phyloP scores from a whole-genome alignment of 2,888 invertebrate genomes.

The Synanthedon myopaeformis region DNA sequence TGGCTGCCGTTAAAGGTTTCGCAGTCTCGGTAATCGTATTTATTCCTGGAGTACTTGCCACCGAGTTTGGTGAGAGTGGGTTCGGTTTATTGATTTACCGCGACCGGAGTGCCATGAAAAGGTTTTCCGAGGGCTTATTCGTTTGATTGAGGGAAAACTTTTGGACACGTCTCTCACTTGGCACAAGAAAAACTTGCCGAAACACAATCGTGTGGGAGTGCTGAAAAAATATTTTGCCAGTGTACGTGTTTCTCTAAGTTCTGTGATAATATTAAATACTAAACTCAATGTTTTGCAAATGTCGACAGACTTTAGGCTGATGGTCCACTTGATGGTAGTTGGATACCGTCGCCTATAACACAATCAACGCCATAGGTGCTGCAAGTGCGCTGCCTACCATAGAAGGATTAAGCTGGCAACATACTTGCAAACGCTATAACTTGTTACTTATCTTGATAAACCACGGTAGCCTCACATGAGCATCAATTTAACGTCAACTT shows the following conservation, averaged over 20 bases:
- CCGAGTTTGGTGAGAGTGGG: slow-evolving; percentile 32
- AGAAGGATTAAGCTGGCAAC: too few species aligned
- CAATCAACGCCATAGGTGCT: too few species aligned
- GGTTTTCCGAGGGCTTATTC: slow-evolving; percentile 22
- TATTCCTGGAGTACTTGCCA: slow-evolving; percentile 1
- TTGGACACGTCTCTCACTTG: not conserved
- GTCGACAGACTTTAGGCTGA: too few species aligned
- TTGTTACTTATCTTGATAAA: too few species aligned
- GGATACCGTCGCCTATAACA: too few species aligned
- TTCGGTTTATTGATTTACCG: slow-evolving; percentile 44
- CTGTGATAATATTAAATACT: not conserved
- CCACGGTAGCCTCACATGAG: too few species aligned
- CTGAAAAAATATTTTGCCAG: not conserved
- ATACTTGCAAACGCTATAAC: too few species aligned
- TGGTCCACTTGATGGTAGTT: too few species aligned
- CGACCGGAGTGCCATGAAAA: slow-evolving; percentile 29
- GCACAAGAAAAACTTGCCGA: slow-evolving; percentile 1
- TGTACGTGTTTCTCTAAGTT: not conserved
- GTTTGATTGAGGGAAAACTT: not conserved
- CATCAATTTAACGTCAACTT: too few species aligned
- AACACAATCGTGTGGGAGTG: slow-evolving; percentile 2
- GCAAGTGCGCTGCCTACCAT: too few species aligned
- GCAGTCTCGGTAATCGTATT: not conserved
- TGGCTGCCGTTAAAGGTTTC: not conserved
- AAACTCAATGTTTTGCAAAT: too few species aligned